Conservation (phyloP, 2,113 vertebrate species). For the Hirundichthys speculiger region DNA sequence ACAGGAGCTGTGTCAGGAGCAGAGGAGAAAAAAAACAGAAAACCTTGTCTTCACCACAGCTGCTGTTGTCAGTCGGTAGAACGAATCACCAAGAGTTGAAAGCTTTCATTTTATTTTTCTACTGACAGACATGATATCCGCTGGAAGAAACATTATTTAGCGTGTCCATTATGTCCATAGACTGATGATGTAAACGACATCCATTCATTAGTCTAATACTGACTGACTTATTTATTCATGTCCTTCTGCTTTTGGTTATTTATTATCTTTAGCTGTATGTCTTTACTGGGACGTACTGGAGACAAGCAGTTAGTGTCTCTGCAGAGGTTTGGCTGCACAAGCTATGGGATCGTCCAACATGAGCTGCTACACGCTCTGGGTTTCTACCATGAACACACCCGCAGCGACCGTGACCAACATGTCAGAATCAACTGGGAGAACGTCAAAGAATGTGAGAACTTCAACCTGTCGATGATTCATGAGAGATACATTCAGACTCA, state of each 20-base stretch:
- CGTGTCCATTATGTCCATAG: too few species aligned
- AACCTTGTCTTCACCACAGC: too few species aligned
- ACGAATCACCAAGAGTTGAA: too few species aligned
- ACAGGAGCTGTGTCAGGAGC: too few species aligned
- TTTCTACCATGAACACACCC: conserved; percentile 77
- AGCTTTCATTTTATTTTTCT: too few species aligned
- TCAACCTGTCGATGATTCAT: rapidly evolving
- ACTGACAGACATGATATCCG: too few species aligned
- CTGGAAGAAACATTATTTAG: too few species aligned
- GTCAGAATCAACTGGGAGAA: conserved; percentile 67
- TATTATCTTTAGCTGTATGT: conserved; percentile 68
- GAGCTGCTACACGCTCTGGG: conserved; percentile 72
- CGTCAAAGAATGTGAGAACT: conserved; percentile 31
- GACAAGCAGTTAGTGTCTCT: conserved; percentile 67
- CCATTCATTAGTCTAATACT: not conserved
- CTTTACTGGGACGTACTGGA: conserved; percentile 43
- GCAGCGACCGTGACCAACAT: conserved; percentile 64
- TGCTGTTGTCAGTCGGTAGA: too few species aligned
- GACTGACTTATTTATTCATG: too few species aligned
- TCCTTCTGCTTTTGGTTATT: not conserved
- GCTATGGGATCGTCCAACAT: conserved; percentile 58
- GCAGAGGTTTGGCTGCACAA: conserved; percentile 51
- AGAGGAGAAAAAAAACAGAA: too few species aligned
- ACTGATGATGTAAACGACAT: not conserved
- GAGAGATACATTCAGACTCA: rapidly evolving